phyloP scores from a whole-genome alignment of 2,888 invertebrate genomes.

The Cryptocheilus praepositus region DNA sequence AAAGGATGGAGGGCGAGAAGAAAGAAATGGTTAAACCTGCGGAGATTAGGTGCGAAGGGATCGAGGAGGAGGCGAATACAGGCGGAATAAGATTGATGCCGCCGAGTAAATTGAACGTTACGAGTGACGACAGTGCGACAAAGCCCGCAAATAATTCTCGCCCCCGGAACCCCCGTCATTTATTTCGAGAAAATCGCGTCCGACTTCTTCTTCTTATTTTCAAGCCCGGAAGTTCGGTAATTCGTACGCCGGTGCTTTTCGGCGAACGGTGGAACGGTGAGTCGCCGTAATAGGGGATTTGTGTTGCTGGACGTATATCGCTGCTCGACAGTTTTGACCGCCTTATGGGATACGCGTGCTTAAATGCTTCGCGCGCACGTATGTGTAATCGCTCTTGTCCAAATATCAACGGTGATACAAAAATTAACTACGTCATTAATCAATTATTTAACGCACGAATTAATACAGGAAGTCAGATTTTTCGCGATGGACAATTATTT shows the following conservation, averaged over 20 bases:
- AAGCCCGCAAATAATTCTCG: constrained; percentile 54
- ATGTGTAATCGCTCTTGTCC: no score
- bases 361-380: no score
- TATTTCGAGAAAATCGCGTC: constrained; percentile 38
- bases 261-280: no score
- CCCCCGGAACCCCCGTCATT: constrained; percentile 36
- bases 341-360: no score
- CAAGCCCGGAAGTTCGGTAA: not conserved
- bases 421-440: no score
- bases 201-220: not conserved
- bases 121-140: constrained; percentile 56
- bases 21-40: constrained; percentile 44
- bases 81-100: constrained; percentile 66
- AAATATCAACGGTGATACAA: no score
- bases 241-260: not conserved
- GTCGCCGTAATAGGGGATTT: no score
- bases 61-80: constrained; percentile 50
- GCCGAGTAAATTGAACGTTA: constrained; percentile 63
- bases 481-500: no score
- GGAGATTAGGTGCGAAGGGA: constrained; percentile 44
- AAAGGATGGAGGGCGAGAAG: constrained; percentile 15
- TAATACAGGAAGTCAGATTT: no score
- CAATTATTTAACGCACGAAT: no score
- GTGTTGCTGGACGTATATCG: no score
- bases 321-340: no score